Evolutionary conservation across 2,888 invertebrate species (phyloP).

Genomic region (Phyllotreta cruciferae): DNA sequence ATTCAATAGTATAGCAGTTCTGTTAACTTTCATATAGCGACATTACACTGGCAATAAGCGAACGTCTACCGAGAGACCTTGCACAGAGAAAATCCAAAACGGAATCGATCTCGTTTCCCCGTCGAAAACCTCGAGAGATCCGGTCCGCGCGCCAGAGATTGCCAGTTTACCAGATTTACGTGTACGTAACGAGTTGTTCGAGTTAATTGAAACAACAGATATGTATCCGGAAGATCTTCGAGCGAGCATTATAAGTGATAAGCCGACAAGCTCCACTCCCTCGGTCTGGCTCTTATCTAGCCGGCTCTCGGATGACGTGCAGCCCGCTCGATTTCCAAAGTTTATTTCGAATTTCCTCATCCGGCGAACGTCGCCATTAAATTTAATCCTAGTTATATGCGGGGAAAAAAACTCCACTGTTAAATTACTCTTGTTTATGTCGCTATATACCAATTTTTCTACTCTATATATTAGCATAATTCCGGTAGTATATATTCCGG

Average conservation of each 20-base stretch:
- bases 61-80: neutral
- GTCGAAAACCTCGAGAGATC: slow-evolving; percentile 7
- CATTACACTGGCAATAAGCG: no score
- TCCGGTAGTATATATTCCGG: no score
- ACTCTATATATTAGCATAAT: no score
- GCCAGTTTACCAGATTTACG: slow-evolving; percentile 18
- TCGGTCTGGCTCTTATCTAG: slow-evolving; percentile 30
- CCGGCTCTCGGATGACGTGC: slow-evolving; percentile 1
- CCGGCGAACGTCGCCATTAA: no score
- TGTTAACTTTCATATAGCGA: no score
- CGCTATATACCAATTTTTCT: no score
- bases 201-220: slow-evolving; percentile 36
- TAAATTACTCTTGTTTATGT: no score
- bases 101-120: slow-evolving; percentile 13
- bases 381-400: no score
- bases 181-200: slow-evolving; percentile 23
- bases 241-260: slow-evolving; percentile 42
- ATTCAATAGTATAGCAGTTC: no score
- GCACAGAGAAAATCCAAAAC: slow-evolving; percentile 1
- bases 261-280: slow-evolving; percentile 36
- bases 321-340: no score
- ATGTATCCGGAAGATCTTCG: slow-evolving; percentile 38
- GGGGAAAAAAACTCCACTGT: no score
- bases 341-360: no score
- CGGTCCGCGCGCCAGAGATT: slow-evolving; percentile 1